These are phyloP conservation scores for Acrobasis repandana DNA, from an alignment of 2,888 invertebrate genomes.

Conservation along the genomic window DNA sequence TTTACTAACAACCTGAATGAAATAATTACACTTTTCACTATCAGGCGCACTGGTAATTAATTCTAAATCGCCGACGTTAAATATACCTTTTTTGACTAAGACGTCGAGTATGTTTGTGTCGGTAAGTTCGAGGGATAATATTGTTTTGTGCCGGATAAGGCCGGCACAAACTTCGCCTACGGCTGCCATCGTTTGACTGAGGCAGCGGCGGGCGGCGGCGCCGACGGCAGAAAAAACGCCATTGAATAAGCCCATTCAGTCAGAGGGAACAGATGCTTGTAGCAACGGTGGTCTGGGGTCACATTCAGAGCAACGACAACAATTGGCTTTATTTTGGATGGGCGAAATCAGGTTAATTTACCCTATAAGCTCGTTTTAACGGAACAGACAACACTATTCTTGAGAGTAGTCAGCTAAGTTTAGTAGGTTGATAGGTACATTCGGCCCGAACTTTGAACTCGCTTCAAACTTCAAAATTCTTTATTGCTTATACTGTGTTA, in stretches of 20 bases:
- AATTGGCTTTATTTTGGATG: neutral
- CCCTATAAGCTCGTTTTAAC: too few relatives aligned
- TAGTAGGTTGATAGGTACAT: too few relatives aligned
- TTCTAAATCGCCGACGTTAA: constrained; percentile 84
- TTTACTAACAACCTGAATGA: constrained; percentile 85
- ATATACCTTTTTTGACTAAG: constrained; percentile 85
- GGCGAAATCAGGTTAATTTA: neutral
- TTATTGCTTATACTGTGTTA: too few relatives aligned
- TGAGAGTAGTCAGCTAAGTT: too few relatives aligned
- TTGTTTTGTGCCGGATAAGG: constrained; percentile 84
- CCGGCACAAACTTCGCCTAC: constrained; percentile 83
- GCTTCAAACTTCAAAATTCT: too few relatives aligned
- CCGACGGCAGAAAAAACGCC: constrained; percentile 34
- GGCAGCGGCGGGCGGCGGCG: constrained; percentile 28
- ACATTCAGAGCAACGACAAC: neutral
- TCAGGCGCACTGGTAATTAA: constrained; percentile 71
- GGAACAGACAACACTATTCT: too few relatives aligned
- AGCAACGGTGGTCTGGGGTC: constrained; percentile 5
- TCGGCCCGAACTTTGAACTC: too few relatives aligned
- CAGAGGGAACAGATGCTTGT: constrained; percentile 46
- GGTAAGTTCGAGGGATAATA: constrained; percentile 84
- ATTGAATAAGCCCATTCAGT: constrained; percentile 47
- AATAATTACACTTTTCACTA: constrained; percentile 82
- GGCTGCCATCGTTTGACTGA: constrained; percentile 78
- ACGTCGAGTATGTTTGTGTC: constrained; percentile 85